These are phyloP conservation scores for Thaleichthys pacificus DNA, from an alignment of 2,797 vertebrate genomes.

Conservation along the genomic window DNA sequence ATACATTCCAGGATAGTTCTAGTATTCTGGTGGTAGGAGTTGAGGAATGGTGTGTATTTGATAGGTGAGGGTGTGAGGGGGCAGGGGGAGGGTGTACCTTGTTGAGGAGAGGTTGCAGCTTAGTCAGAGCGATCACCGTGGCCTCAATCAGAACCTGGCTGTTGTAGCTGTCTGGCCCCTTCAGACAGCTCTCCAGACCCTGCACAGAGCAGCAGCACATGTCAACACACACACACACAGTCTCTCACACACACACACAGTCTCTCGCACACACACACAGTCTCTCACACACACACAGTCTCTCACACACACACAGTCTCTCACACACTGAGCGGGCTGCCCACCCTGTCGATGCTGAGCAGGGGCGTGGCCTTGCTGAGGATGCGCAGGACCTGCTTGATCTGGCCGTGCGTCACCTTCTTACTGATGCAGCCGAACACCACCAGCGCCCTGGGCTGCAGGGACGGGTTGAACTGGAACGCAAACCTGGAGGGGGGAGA, in stretches of 20 bases:
- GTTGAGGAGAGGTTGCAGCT: constrained; percentile 94
- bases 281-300: no score
- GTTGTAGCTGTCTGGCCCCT: constrained; percentile 98
- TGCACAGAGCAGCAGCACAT: constrained; percentile 45
- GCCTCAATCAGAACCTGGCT: constrained; percentile 98
- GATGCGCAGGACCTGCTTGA: constrained; percentile 97
- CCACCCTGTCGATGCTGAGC: constrained; percentile 80
- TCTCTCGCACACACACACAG: no score
- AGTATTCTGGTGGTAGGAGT: no score
- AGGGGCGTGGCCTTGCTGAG: constrained; percentile 93
- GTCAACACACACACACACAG: no score
- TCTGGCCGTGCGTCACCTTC: constrained; percentile 92
- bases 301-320: no score
- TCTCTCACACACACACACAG: no score
- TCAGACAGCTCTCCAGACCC: constrained; percentile 97
- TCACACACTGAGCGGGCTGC: constrained; percentile 4
- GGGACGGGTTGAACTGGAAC: constrained; percentile 98
- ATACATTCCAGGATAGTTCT: no score
- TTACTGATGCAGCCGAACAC: constrained; percentile 99
- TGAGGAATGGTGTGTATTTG: background rate
- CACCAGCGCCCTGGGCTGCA: constrained; percentile 95
- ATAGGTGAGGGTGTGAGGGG: background rate
- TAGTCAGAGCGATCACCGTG: constrained; percentile 96
- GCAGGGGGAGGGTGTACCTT: constrained; percentile 77
- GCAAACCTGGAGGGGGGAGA: constrained; percentile 85